Percentiles rank a stretch among this genome's conserved stretches.
Evolutionary conservation across 2,113 vertebrate genomes (phyloP).

Genomic region (Muntiacus muntjak): DNA sequence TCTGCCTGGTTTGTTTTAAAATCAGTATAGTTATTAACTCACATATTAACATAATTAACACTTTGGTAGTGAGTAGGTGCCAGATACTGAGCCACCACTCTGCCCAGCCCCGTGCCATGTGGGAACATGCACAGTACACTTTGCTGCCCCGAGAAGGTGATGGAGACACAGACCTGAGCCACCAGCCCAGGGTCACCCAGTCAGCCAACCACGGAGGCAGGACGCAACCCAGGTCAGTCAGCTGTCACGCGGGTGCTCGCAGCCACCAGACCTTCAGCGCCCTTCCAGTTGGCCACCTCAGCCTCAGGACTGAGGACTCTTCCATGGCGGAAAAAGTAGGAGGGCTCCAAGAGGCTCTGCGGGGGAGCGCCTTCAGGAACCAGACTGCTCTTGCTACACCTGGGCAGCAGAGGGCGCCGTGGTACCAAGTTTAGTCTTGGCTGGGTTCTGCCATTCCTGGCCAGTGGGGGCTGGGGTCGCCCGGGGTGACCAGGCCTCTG

Average conservation of each 20-base stretch:
- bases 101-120: background rate
- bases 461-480: background rate
- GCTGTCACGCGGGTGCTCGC: background rate
- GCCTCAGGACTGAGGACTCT: background rate
- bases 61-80: background rate
- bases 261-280: background rate
- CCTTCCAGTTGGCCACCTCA: background rate
- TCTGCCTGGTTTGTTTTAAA: background rate
- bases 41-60: background rate
- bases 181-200: background rate
- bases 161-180: background rate
- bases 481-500: background rate
- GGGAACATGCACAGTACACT: background rate
- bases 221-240: background rate
- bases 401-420: background rate
- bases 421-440: background rate
- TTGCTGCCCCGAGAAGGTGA: background rate
- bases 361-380: background rate
- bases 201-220: background rate
- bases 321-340: background rate
- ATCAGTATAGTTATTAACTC: background rate
- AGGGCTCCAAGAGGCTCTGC: background rate
- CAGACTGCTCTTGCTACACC: background rate
- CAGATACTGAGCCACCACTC: background rate
- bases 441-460: background rate